These are phyloP conservation scores for Phalloptychus januarius DNA, from an alignment of 2,797 vertebrate genomes.

Conservation along the genomic window DNA sequence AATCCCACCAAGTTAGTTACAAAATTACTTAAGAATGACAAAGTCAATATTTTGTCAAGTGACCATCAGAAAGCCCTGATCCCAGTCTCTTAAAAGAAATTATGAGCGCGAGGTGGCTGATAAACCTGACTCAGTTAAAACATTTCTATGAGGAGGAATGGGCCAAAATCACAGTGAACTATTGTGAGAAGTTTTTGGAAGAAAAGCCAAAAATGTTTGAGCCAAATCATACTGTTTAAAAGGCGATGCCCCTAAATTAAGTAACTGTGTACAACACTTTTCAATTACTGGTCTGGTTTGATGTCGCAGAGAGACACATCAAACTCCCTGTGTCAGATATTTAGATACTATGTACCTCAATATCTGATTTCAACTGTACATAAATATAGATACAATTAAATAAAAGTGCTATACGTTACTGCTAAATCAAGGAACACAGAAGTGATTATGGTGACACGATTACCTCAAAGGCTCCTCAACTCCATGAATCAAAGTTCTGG, in stretches of 20 bases:
- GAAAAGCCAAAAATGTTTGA: background rate
- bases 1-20: background rate
- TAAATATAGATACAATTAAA: background rate
- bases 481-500: background rate
- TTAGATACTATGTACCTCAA: background rate
- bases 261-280: background rate
- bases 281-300: background rate
- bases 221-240: background rate
- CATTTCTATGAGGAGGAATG: background rate
- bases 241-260: background rate
- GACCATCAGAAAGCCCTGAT: background rate
- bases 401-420: background rate
- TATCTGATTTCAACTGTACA: background rate
- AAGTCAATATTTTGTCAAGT: background rate
- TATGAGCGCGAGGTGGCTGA: background rate
- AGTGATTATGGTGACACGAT: constrained; percentile 1
- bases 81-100: background rate
- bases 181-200: background rate
- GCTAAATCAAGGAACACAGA: constrained; percentile 17
- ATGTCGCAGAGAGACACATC: no score
- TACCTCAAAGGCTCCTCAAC: background rate
- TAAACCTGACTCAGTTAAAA: background rate
- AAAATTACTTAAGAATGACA: background rate
- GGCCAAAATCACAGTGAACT: background rate
- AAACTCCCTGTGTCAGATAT: no score